These are phyloP conservation scores for Drosophila simulans DNA, from an alignment of 1,140 invertebrate species.

Conservation along the genomic window DNA sequence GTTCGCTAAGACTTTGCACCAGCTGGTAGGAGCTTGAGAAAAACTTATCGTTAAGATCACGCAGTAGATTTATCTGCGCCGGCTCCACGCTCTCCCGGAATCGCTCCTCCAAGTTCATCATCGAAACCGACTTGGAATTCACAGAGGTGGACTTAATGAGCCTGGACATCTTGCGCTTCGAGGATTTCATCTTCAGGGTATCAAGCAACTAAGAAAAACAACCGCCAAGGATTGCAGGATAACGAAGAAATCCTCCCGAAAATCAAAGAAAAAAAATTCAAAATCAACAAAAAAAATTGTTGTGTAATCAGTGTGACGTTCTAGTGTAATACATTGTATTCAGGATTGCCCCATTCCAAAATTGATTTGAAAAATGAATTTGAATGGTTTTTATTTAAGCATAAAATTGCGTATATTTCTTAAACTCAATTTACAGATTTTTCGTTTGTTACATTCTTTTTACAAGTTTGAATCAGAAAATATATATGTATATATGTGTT, in stretches of 20 bases:
- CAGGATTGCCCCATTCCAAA: neutral
- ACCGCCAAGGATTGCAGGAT: neutral
- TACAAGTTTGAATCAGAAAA: conserved; percentile 71
- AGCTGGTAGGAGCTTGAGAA: conserved; percentile 43
- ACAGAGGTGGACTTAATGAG: too few species aligned
- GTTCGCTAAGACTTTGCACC: conserved; percentile 26
- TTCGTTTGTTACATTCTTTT: conserved; percentile 42
- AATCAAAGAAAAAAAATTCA: conserved; percentile 3
- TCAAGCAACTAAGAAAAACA: neutral
- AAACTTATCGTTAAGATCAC: conserved; percentile 46
- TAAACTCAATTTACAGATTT: conserved; percentile 57
- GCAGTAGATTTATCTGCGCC: conserved; percentile 48
- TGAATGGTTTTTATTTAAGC: conserved; percentile 50
- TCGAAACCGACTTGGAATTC: neutral
- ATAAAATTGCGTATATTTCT: conserved; percentile 59
- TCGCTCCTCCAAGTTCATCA: neutral
- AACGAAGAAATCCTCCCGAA: neutral
- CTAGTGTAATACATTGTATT: conserved; percentile 17
- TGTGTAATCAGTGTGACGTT: conserved; percentile 21
- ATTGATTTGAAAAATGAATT: neutral
- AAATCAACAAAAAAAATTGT: conserved; percentile 16
- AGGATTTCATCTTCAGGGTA: neutral
- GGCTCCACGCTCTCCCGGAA: conserved; percentile 14
- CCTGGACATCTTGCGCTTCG: neutral
- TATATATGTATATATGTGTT: conserved; percentile 61